A percentile compares a stretch with the other conserved stretches of the same genome.
Conservation (phyloP, 2,113 vertebrate genomes). For the Chaetorhynchus papuensis region DNA sequence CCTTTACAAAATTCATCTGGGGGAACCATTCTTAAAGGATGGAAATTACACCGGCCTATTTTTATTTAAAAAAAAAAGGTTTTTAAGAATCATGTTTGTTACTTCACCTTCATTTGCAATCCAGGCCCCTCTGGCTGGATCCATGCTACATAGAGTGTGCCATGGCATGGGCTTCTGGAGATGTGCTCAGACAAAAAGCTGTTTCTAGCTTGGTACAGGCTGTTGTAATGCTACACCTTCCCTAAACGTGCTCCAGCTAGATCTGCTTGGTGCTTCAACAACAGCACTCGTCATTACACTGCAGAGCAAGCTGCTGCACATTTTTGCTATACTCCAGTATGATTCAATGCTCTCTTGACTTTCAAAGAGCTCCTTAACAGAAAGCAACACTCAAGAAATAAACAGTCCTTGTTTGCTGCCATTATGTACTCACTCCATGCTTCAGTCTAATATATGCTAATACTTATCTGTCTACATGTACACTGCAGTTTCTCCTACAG, state of each 20-base stretch:
- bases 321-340: neutral
- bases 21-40: neutral
- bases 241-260: neutral
- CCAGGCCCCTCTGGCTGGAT: neutral
- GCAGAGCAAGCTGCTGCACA: neutral
- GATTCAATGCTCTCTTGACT: slow-evolving; percentile 32
- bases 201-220: neutral
- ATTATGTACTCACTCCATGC: neutral
- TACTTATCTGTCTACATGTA: neutral
- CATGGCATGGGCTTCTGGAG: neutral
- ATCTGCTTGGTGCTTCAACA: neutral
- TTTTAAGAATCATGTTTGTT: neutral
- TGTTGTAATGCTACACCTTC: neutral
- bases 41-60: neutral
- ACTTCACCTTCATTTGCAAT: neutral
- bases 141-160: accelerated
- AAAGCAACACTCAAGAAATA: slow-evolving; percentile 31
- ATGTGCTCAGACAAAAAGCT: neutral
- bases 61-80: neutral
- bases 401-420: neutral
- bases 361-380: slow-evolving; percentile 35
- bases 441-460: neutral
- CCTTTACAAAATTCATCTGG: neutral
- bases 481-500: neutral
- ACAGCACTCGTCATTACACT: neutral